Percentiles rank a stretch among this genome's conserved stretches.
These are phyloP conservation scores for Siphlonurus alternatus DNA, from an alignment of 2,888 invertebrate genomes.

Conservation along the genomic window DNA sequence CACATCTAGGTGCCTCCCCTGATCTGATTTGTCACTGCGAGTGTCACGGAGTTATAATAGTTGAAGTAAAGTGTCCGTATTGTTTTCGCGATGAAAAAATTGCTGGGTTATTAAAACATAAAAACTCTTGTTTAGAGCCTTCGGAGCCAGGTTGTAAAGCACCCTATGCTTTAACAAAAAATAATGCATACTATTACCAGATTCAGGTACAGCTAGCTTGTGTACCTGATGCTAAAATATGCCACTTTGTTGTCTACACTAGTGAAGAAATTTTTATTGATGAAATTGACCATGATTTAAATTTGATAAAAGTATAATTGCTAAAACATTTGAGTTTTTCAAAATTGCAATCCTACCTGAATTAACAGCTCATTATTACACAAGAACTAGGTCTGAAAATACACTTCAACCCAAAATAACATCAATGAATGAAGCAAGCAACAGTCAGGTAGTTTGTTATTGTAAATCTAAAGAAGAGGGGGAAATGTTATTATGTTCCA, in stretches of 20 bases:
- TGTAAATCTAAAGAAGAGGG: too few species aligned
- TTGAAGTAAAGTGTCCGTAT: not conserved
- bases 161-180: not conserved
- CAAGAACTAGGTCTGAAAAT: too few species aligned
- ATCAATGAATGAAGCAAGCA: too few species aligned
- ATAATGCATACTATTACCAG: not conserved
- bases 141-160: too few species aligned
- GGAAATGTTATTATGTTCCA: too few species aligned
- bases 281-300: not conserved
- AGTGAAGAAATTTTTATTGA: not conserved
- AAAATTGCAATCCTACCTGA: not conserved
- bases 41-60: not conserved
- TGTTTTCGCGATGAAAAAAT: not conserved
- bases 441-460: too few species aligned
- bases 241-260: not conserved
- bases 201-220: not conserved
- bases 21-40: not conserved
- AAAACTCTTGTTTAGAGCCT: not conserved
- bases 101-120: not conserved
- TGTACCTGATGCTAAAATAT: not conserved
- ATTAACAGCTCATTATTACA: too few species aligned
- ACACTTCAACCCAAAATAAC: too few species aligned
- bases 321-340: not conserved
- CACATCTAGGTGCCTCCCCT: not conserved
- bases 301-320: not conserved